These are phyloP conservation scores for Axinella damicornis DNA, from an alignment of 37 sponge, comb jelly and placozoan species.

Conservation along the genomic window DNA sequence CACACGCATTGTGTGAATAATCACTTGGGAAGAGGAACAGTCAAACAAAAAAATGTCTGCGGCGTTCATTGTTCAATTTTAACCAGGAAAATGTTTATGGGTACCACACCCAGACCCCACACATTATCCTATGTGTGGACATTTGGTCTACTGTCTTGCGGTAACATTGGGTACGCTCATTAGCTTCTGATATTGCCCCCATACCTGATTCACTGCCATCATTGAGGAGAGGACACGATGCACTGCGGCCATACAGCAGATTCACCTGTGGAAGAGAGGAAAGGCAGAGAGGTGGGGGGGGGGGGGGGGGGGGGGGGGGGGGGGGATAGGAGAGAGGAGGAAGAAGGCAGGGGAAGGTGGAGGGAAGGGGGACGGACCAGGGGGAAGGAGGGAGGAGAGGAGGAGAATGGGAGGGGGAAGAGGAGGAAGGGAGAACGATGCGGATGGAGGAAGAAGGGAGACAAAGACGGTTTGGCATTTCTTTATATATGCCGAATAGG, in stretches of 20 bases:
- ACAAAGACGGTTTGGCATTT: neutral
- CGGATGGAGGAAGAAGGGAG: neutral
- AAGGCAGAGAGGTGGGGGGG: neutral
- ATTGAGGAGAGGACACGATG: slow-evolving; percentile 27
- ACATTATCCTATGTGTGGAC: too few species aligned
- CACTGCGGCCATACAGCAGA: slow-evolving; percentile 18
- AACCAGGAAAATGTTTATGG: too few species aligned
- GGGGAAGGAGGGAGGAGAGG: neutral
- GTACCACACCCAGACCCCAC: too few species aligned
- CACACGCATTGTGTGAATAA: too few species aligned
- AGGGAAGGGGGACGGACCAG: neutral
- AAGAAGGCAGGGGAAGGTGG: too few species aligned
- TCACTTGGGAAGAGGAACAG: too few species aligned
- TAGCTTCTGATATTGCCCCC: neutral
- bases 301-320: slow-evolving; percentile 19
- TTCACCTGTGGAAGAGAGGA: neutral
- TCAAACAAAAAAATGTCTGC: too few species aligned
- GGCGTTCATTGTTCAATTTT: too few species aligned
- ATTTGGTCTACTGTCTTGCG: too few species aligned
- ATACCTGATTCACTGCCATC: slow-evolving; percentile 1
- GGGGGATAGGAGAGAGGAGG: neutral
- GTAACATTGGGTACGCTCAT: neutral
- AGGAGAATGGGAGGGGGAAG: neutral
- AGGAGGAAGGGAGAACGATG: neutral
- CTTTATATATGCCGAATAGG: too few species aligned